These are phyloP conservation scores for Deroptyus accipitrinus DNA, from an alignment of 2,113 vertebrate species.

Conservation along the genomic window DNA sequence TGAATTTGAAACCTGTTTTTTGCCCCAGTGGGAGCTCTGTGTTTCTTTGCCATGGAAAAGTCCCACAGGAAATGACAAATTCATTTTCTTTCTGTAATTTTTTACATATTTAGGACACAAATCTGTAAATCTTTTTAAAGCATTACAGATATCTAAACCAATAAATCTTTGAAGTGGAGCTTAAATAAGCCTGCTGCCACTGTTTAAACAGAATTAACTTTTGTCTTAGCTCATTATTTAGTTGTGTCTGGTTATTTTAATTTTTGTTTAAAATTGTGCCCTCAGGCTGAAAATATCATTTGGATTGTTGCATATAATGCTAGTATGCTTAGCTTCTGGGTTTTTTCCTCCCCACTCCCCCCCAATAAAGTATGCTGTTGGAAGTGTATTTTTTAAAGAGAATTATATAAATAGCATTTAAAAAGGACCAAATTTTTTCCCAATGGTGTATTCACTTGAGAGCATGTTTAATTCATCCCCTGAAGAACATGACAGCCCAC, in stretches of 20 bases:
- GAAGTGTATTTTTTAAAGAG: background rate
- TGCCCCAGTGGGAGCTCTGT: background rate
- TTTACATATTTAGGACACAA: background rate
- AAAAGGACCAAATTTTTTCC: background rate
- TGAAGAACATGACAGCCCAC: background rate
- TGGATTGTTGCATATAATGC: background rate
- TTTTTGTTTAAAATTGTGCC: background rate
- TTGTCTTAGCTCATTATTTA: background rate
- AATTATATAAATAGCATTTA: background rate
- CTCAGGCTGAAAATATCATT: background rate
- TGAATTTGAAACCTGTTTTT: background rate
- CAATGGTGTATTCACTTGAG: background rate
- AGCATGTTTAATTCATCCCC: background rate
- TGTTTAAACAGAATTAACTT: background rate
- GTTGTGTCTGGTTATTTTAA: background rate
- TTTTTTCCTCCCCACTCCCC: fast-evolving
- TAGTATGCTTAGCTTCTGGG: background rate
- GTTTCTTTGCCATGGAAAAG: background rate
- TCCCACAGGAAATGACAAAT: background rate
- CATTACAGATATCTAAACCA: background rate
- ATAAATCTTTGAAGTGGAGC: background rate
- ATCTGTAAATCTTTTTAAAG: background rate
- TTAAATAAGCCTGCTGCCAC: background rate
- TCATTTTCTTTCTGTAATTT: background rate
- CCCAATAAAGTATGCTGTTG: background rate